Evolutionary conservation across 2,797 vertebrate species (phyloP).

Genomic region (Hapalemur alaotrensis): DNA sequence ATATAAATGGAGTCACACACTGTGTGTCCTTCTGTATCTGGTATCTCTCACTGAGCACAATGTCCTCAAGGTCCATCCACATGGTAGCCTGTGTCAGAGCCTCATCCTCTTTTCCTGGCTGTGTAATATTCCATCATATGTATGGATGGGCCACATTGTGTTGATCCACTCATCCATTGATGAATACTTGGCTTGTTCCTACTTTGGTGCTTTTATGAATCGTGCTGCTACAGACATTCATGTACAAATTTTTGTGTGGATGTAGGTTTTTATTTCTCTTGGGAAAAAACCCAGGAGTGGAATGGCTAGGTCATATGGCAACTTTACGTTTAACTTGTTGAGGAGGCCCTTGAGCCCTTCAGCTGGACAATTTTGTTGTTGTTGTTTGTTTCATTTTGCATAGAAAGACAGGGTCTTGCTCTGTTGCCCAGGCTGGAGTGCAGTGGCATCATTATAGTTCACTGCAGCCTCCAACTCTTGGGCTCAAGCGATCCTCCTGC

Average conservation of each 20-base stretch:
- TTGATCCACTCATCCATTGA: background rate
- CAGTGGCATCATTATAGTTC: background rate
- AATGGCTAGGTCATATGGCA: background rate
- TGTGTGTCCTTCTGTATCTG: background rate
- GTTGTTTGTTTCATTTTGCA: no score
- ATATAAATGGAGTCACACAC: background rate
- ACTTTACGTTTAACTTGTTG: background rate
- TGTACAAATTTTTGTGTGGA: background rate
- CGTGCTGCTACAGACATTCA: background rate
- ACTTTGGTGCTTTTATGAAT: background rate
- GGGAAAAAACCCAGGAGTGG: background rate
- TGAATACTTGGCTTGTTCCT: background rate
- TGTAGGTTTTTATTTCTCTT: background rate
- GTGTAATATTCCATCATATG: background rate
- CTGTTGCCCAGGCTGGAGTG: background rate
- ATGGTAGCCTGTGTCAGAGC: background rate
- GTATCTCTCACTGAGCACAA: background rate
- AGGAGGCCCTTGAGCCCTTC: background rate
- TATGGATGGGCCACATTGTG: background rate
- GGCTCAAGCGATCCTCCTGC: background rate
- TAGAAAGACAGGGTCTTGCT: background rate
- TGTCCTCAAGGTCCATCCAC: background rate
- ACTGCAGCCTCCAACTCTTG: background rate
- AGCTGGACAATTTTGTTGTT: background rate
- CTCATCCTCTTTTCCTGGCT: background rate